Base-by-base conservation (phyloP, 2,888 invertebrate genomes). In the Linnaemya vulpina region DNA sequence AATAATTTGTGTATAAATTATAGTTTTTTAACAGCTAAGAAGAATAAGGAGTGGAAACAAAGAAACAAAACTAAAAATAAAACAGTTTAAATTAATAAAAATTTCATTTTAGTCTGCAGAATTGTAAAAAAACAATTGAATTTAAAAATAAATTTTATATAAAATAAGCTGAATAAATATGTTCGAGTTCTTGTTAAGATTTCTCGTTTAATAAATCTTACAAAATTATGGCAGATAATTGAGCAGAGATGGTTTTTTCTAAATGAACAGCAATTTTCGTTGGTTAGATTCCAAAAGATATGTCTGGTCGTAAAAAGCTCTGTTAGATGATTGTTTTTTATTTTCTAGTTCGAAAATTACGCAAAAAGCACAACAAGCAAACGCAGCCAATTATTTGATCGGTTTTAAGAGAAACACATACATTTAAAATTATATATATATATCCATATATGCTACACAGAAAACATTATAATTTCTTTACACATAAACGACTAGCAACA, bases 381-480 rank as follows among this genome's bases (percentile, higher is more conserved):
- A 89, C 90, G 90, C 87, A 90, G 90, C 90, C 89, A 89, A 90
- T 89, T 90, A 89, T 90, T 89, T 90, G 7, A 77, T 46, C 13
- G 10, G 40, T 68, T 30, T n/a, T 58, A 67, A 67, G 55, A 11
- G 51, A 84, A 43, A 43, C 1, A 43, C 3, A 15, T 43, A 43
- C 4, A 15, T 43, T 43, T 5, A 65, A 63, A 46, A 71, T 10
- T 8, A 58, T 30, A 9, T 25, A 58, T 43, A 43, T 43, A 43
- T 15, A 15, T 43, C 43, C 13, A 43, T 13, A 79, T 46, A 35
- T 13, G 0, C 25, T 43, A 51, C 43, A 25, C 17, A 25, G 1
- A 75, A 30, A 43, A 22, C 30, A 17, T n/a, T 53, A 71, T 38
- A 55, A 76, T 77, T 79, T 76, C 49, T 68, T 79, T 77, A 81